Evolutionary conservation across 2,888 invertebrate species (phyloP), one percentile per base, ranked within the genome.

Genomic region (Dolichopus griseipennis): DNA sequence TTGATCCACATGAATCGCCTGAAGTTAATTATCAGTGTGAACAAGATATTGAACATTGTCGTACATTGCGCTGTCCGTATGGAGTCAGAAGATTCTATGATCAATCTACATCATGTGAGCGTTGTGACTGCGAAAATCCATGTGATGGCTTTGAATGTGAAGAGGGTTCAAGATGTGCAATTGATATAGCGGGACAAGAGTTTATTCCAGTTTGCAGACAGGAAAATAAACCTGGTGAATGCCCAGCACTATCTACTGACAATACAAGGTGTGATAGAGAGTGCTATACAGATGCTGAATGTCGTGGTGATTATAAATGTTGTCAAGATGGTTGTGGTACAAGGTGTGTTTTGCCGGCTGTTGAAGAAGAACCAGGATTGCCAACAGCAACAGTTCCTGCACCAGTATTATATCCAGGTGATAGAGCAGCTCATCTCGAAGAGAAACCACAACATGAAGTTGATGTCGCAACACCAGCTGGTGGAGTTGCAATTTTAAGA

Each of bases 221-320:
- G 27, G 73, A 84, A 33, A 85, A 84, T 74, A 94, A 92, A 78
- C 82, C 84, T n/a, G 90, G 91, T 5, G 80, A 80, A 34, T 91
- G 91, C 75, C 91, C 91, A 3, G 76, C 74, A 64, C 79, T 81
- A 12, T 76, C 79, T n/a, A 75, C 76, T 61, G 79, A 80, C 67
- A 78, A 82, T 66, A 83, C 84, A 18, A 75, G 79, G 65, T 94
- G 95, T 77, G 86, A 85, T 10, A 83, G 83, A 43, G 89, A 91
- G 78, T 95, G 95, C 76, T 81, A 84, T 70, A 87, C 87, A 67
- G 95, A 95, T 78, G 90, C 91, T 0, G 92, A 93, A 76, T 96
- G 95, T 77, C 81, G 86, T 18, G 88, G 87, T 43, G 86, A 87
- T 33, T 84, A 87, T 77, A 95, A 95, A 80, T 95, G 95, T 78